A percentile compares a stretch with the other conserved stretches of the same genome.
Conservation (phyloP, 2,888 invertebrate species). For the Nomada ruficornis region DNA sequence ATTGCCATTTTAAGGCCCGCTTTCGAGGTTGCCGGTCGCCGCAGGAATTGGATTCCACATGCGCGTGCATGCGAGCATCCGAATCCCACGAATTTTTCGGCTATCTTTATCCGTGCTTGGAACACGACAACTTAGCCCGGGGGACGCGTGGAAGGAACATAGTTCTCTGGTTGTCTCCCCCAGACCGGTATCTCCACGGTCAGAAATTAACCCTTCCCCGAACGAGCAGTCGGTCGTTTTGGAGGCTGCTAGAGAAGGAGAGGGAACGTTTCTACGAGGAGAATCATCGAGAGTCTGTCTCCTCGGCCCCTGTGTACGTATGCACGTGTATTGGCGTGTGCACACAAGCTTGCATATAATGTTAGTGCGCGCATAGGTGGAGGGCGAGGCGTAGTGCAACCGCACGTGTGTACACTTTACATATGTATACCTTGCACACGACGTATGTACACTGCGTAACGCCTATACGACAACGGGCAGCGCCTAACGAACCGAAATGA, state of each 20-base stretch:
- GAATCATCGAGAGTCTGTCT: slow-evolving; percentile 54
- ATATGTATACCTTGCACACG: slow-evolving; percentile 65
- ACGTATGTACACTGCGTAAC: slow-evolving; percentile 71
- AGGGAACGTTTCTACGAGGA: slow-evolving; percentile 53
- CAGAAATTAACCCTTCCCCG: slow-evolving; percentile 51
- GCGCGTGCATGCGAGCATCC: slow-evolving; percentile 1
- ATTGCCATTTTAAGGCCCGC: slow-evolving; percentile 10
- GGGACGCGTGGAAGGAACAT: not conserved
- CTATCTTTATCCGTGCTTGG: slow-evolving; percentile 23
- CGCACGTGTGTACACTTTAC: slow-evolving; percentile 66
- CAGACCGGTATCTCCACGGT: slow-evolving; percentile 19
- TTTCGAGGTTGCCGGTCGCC: slow-evolving; percentile 12
- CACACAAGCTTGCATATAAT: not conserved
- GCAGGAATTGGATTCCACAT: slow-evolving; percentile 9
- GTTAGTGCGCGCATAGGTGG: slow-evolving; percentile 6
- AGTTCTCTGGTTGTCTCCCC: slow-evolving; percentile 10
- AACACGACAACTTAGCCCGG: not conserved
- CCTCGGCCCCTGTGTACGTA: slow-evolving; percentile 33
- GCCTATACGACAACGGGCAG: slow-evolving; percentile 69
- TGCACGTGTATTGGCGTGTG: slow-evolving; percentile 3
- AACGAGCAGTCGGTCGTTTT: slow-evolving; percentile 8
- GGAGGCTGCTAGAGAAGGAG: slow-evolving; percentile 7
- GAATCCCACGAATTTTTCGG: slow-evolving; percentile 48
- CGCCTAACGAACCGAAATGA: slow-evolving; percentile 81
- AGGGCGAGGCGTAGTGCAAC: slow-evolving; percentile 44